Evolutionary conservation across 2,888 invertebrate species (phyloP), one percentile per base, ranked within the genome.

Genomic region (Eugnorisma glareosa): DNA sequence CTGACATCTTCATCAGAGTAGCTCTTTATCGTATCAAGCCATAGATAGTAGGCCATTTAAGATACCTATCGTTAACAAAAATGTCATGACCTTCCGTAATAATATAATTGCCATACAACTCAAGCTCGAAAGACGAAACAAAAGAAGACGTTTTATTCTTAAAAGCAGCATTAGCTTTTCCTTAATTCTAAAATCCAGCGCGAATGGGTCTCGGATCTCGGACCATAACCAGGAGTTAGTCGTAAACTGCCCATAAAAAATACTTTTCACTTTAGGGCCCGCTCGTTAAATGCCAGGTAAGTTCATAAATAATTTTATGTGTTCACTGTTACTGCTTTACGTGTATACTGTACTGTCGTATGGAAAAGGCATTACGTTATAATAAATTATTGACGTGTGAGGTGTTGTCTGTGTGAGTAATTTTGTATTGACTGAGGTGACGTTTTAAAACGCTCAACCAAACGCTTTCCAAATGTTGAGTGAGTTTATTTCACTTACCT

Each of bases 261-360:
- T 91, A 93, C 94, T 93, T 93, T 94, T 92, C 93, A 93, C 92
- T 94, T 93, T 92, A 93, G 91, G 90, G 89, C 89, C 82, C 68
- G 83, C 89, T 90, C 94, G 93, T 93, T 92, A 93, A 93, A 91
- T 82, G 89, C 83, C 92, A 94, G 94, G 94, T 93, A 93, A 92
- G 92, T 93, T 90, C 93, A 91, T 94, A 94, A 94, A 94, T 92
- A 94, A 93, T 92, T 94, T 94, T 93, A 94, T 90, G 89, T 79
- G 80, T 73, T 59, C 72, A 70, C 77, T 82, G 89, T 87, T 86
- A 89, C 84, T 81, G 86, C 79, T 64, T 64, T 68, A 64, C 59
- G 63, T 71, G 79, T 89, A 88, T 89, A 86, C 77, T 73, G 74
- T 66, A 81, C 74, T 75, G 84, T 81, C 67, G 74, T 63, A 85